Base-by-base conservation (phyloP, 64 coral and sea anemone genomes). In the Hydrozoanthus tunicans region DNA sequence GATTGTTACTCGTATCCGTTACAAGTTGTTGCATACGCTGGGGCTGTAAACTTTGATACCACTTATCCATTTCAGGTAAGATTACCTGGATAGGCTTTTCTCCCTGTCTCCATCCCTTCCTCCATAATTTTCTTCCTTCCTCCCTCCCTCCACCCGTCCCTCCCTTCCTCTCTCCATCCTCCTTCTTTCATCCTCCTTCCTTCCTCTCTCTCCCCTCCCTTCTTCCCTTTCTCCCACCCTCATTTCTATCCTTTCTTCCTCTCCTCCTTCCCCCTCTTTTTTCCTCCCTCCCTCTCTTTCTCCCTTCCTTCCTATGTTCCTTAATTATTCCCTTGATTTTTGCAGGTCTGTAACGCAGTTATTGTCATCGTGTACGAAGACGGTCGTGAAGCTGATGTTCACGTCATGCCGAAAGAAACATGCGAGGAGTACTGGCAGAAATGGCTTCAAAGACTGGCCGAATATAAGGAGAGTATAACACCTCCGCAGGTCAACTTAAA, bases 31-130 rank as follows among this genome's bases (percentile, higher is more conserved):
- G 96, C 92, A 53, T 99, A 99, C 69, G 92, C 92, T 32, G 96
- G 94, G 10, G 96, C 96, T 89, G 89, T 99, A 57, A 99, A 99
- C 73, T 99, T 82, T 90, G 96, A 99, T 64, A 1, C 9, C 3
- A 94, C 92, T 64, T 99, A 99, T 86, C 96, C 96, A 14, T 94
- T 99, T 62, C 96, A 99, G 96, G 94, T 98, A 61, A 79, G 59
- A 7, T 43, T 25, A 17, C 25, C 11, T 14, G 58, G 6, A 62
- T 55, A 6, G 20, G 9, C 53, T 60, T 62, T 76, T 9, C 8
- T 51, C 68, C 26, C 4, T 53, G 1, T 8, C 14, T 64, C 0
- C 7, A 0, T 56, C 23, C 5, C 17, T 6, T 24, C 0, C 5
- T 24, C 3, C 17, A n/a, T 72, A 10, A 20, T 26, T 73, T 14